Evolutionary conservation across 2,888 invertebrate genomes (phyloP).

Genomic region (Xestia sexstrigata): DNA sequence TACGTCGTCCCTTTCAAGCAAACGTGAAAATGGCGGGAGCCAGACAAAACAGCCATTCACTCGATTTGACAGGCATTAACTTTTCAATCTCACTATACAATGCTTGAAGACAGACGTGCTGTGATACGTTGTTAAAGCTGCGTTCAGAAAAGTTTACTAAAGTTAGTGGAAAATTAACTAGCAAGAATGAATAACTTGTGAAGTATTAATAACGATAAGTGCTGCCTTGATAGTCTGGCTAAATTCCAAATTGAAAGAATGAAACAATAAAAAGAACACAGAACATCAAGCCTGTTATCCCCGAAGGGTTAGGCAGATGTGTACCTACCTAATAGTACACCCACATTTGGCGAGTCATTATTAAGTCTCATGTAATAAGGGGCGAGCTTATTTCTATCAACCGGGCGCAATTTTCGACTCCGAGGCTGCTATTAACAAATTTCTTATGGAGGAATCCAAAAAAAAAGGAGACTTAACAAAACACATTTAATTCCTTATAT

Average conservation of each 20-base stretch:
- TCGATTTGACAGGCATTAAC: slow-evolving; percentile 43
- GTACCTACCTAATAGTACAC: no score
- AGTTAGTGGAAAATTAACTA: neutral
- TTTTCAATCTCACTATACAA: slow-evolving; percentile 54
- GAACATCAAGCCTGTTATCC: no score
- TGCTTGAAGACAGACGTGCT: slow-evolving; percentile 15
- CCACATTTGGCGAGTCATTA: no score
- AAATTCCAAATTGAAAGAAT: neutral
- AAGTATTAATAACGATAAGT: neutral
- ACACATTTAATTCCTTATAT: neutral
- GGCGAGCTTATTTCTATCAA: no score
- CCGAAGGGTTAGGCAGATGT: no score
- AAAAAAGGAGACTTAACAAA: neutral
- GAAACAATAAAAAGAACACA: neutral
- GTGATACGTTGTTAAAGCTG: slow-evolving; percentile 1
- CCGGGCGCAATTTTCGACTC: no score
- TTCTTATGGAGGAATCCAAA: no score
- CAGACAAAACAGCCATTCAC: slow-evolving; percentile 20
- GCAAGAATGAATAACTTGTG: no score
- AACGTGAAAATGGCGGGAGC: neutral
- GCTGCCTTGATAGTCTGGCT: neutral
- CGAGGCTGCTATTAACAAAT: no score
- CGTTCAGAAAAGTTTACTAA: neutral
- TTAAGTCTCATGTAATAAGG: no score
- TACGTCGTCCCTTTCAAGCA: slow-evolving; percentile 4